Base-by-base conservation (phyloP, 2,888 invertebrate genomes). In the Nycteola revayana region DNA sequence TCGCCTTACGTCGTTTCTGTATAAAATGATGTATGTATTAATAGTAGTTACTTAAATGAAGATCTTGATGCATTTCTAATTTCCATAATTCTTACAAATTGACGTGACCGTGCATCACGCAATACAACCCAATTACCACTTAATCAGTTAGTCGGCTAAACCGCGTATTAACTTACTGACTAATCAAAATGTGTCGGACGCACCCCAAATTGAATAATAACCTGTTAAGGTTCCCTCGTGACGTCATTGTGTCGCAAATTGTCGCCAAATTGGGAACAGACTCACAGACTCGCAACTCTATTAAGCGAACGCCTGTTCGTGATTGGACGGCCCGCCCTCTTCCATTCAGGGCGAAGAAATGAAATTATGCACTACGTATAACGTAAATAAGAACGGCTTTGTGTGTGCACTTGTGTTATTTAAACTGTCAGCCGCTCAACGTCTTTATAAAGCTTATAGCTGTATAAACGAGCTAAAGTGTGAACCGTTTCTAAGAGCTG, bases 131-230 rank as follows among this genome's bases (percentile, higher is more conserved):
- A 50, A 50, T 46, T 37, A 50, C 25, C 25, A 9, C 27, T 43
- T 29, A 36, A 35, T 25, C 38, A 52, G 46, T 49, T 21, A 29
- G 50, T 29, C 52, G 33, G 49, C 57, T 48, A 59, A 75, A 73
- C 76, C 75, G 65, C 77, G 60, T 58, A 78, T 82, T 78, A 83
- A 69, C 69, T 71, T 66, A 72, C 75, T 65, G 71, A 73, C 78
- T 81, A 80, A 84, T 84, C 82, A 77, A 66, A 77, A 78, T 67
- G 77, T 81, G 81, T 84, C 84, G 56, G 70, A 72, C 76, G 76
- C 81, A 77, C 79, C 78, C 64, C 66, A 74, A 77, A 84, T 83
- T 82, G 82, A 78, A 79, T 86, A 86, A 86, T 78, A 80, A 81
- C 77, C 75, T 81, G 84, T 81, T 82, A 81, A 71, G 68, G 66